Conservation (phyloP, 2,797 vertebrate genomes). For the Echiichthys vipera region DNA sequence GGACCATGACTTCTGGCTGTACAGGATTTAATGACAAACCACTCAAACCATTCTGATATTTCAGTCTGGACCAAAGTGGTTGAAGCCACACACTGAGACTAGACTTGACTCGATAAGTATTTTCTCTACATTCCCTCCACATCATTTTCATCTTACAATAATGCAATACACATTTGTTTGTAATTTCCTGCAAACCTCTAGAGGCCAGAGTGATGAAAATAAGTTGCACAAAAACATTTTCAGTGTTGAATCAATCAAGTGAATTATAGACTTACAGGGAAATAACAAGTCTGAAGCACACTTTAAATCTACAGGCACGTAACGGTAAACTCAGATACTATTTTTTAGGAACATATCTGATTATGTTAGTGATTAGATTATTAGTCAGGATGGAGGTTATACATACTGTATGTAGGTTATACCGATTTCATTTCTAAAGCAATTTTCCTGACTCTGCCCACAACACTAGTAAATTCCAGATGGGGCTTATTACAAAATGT, state of each 20-base stretch:
- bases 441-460: constrained; percentile 16
- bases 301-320: not conserved
- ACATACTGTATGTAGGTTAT: not conserved
- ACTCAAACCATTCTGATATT: not conserved
- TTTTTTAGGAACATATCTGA: not conserved
- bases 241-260: not conserved
- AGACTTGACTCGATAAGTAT: not conserved
- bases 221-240: not conserved
- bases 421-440: not conserved
- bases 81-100: no score
- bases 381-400: not conserved
- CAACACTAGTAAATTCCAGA: constrained; percentile 45
- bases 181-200: not conserved
- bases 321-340: not conserved
- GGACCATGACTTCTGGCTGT: not conserved
- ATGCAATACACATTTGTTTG: not conserved
- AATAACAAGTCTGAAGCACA: not conserved
- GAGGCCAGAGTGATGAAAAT: not conserved
- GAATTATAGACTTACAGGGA: not conserved
- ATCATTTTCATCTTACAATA: not conserved
- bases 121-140: not conserved
- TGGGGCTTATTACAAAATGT: constrained; percentile 58
- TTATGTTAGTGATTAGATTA: not conserved
- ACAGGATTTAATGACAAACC: not conserved
- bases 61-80: not conserved